Evolutionary conservation across 2,888 invertebrate genomes (phyloP).

Genomic region (Drosophila gaucha): DNA sequence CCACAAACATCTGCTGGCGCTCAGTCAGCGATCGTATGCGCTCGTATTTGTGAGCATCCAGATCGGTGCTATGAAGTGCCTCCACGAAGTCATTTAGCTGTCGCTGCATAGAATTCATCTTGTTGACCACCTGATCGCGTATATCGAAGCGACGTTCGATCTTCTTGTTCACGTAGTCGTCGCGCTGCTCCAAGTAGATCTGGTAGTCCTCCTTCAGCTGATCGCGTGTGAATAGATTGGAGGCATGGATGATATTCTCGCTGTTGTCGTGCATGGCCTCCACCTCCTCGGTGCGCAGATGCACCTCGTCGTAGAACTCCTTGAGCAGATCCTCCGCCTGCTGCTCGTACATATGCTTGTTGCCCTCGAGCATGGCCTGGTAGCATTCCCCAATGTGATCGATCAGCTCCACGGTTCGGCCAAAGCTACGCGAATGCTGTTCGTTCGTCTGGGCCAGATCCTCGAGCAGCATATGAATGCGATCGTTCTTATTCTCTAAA

Average conservation of each 20-base stretch:
- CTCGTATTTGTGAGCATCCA: slow-evolving; percentile 79
- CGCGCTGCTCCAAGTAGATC: slow-evolving; percentile 69
- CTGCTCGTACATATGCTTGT: slow-evolving; percentile 69
- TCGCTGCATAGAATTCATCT: slow-evolving; percentile 73
- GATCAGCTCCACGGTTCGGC: slow-evolving; percentile 70
- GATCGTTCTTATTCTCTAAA: slow-evolving; percentile 75
- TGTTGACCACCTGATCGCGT: slow-evolving; percentile 69
- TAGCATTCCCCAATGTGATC: slow-evolving; percentile 79
- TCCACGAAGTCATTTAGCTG: slow-evolving; percentile 70
- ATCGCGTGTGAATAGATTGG: slow-evolving; percentile 65
- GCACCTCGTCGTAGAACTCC: slow-evolving; percentile 72
- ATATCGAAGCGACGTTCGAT: slow-evolving; percentile 73
- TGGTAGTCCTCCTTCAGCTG: slow-evolving; percentile 67
- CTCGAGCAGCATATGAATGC: slow-evolving; percentile 65
- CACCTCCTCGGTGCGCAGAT: slow-evolving; percentile 49
- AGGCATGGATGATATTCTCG: slow-evolving; percentile 78
- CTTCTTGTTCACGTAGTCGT: slow-evolving; percentile 70
- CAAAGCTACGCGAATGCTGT: slow-evolving; percentile 66
- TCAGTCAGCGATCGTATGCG: slow-evolving; percentile 70
- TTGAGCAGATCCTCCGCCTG: slow-evolving; percentile 70
- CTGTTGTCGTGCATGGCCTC: slow-evolving; percentile 60
- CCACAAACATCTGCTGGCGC: slow-evolving; percentile 73
- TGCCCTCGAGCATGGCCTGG: slow-evolving; percentile 54
- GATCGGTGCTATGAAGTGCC: slow-evolving; percentile 56
- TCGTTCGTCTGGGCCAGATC: slow-evolving; percentile 75